Conservation (phyloP, 2,797 vertebrate species). For the Melanotaenia nigrans region DNA sequence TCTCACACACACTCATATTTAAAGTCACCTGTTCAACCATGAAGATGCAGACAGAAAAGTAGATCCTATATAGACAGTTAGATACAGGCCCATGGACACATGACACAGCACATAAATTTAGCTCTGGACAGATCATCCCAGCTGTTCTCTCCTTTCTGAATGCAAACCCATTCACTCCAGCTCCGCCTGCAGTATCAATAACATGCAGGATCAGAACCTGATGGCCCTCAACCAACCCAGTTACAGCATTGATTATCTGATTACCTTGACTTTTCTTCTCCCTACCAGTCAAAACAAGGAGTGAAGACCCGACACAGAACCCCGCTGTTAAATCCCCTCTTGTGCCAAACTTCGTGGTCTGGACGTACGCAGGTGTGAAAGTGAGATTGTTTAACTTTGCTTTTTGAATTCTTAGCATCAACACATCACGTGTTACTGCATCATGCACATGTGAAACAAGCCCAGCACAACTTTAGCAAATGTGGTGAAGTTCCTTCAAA, state of each 20-base stretch:
- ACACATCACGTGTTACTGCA: too few species aligned
- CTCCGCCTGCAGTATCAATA: constrained; percentile 17
- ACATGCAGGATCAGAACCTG: not conserved
- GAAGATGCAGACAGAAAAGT: not conserved
- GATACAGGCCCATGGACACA: not conserved
- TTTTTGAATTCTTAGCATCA: not conserved
- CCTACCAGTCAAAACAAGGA: not conserved
- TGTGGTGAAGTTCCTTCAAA: not conserved
- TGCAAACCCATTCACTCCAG: constrained; percentile 26
- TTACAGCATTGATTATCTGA: constrained; percentile 32
- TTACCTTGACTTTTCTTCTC: not conserved
- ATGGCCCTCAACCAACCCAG: constrained; percentile 28
- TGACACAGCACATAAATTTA: constrained; percentile 55
- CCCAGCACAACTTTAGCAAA: constrained; percentile 2
- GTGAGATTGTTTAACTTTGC: not conserved
- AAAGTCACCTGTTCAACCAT: not conserved
- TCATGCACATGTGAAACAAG: constrained; percentile 7
- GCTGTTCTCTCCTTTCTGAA: constrained; percentile 54
- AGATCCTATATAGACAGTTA: constrained; percentile 7
- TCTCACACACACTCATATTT: not conserved
- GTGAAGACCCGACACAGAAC: too few species aligned
- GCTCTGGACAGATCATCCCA: constrained; percentile 39
- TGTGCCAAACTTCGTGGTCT: not conserved
- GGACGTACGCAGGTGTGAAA: not conserved
- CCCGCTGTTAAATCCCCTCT: not conserved